A percentile compares a stretch with the other conserved stretches of the same genome.
phyloP scores from a whole-genome alignment of 2,113 vertebrate species.

The Tetrax tetrax region DNA sequence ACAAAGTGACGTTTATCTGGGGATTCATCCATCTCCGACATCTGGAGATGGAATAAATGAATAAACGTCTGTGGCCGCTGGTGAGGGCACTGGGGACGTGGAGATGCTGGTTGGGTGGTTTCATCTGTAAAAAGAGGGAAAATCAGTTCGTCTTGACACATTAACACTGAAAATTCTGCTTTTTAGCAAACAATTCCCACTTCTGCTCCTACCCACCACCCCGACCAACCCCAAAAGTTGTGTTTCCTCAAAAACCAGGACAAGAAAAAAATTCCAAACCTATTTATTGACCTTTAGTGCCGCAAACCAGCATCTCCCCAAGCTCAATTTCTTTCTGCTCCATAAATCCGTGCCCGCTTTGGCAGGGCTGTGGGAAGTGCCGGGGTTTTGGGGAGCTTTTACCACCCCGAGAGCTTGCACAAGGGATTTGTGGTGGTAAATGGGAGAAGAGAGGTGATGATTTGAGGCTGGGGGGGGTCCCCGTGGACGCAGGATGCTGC shows the following conservation, averaged over 20 bases:
- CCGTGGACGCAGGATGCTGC: not conserved
- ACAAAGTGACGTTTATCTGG: not conserved
- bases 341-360: not conserved
- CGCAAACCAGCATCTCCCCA: not conserved
- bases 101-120: not conserved
- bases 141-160: not conserved
- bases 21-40: rapidly evolving
- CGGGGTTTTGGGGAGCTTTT: not conserved
- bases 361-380: not conserved
- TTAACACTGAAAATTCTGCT: not conserved
- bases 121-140: not conserved
- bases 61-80: rapidly evolving
- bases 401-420: not conserved
- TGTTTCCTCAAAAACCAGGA: not conserved
- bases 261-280: not conserved
- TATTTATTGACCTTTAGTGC: not conserved
- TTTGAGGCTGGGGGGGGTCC: not conserved
- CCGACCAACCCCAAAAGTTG: not conserved
- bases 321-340: not conserved
- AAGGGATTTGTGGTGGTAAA: not conserved
- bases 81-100: rapidly evolving
- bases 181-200: not conserved
- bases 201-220: not conserved
- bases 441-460: not conserved
- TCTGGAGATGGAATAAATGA: not conserved